A percentile compares a stretch with the other conserved stretches of the same genome.
These are phyloP conservation scores for Xiphydria camelus DNA, from an alignment of 2,888 invertebrate species.

Conservation along the genomic window DNA sequence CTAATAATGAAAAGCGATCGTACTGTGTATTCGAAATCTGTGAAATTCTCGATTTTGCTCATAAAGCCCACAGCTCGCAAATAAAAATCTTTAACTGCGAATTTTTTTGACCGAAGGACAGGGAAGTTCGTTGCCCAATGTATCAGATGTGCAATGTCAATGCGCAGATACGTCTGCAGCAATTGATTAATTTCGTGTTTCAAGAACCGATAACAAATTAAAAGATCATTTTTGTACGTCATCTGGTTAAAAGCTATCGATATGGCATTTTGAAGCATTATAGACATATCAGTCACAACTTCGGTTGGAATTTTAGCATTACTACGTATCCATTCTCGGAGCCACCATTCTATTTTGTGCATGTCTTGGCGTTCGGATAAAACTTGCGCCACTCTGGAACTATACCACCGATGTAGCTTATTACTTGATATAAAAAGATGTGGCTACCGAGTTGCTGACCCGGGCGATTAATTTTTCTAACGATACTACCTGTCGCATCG, in stretches of 20 bases:
- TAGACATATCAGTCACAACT: slow-evolving; percentile 17
- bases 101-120: slow-evolving; percentile 8
- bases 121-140: slow-evolving; percentile 9
- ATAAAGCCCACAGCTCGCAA: slow-evolving; percentile 14
- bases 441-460: slow-evolving; percentile 7
- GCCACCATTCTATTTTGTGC: slow-evolving; percentile 10
- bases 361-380: slow-evolving; percentile 15
- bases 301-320: slow-evolving; percentile 12
- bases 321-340: slow-evolving; percentile 7
- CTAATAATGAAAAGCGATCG: slow-evolving; percentile 9
- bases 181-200: slow-evolving; percentile 4
- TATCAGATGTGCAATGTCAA: slow-evolving; percentile 18
- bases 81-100: slow-evolving; percentile 16
- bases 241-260: slow-evolving; percentile 8
- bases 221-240: slow-evolving; percentile 10
- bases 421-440: slow-evolving; percentile 15
- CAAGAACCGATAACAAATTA: slow-evolving; percentile 9
- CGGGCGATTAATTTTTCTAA: slow-evolving; percentile 7
- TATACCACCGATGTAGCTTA: slow-evolving; percentile 9
- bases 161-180: slow-evolving; percentile 10
- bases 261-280: slow-evolving; percentile 15
- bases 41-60: slow-evolving; percentile 12
- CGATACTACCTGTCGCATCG: slow-evolving; percentile 15
- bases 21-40: slow-evolving; percentile 9
- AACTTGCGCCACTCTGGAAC: slow-evolving; percentile 14